phyloP scores from a whole-genome alignment of 1,140 invertebrate species.

The Ceratosolen fusciceps region DNA sequence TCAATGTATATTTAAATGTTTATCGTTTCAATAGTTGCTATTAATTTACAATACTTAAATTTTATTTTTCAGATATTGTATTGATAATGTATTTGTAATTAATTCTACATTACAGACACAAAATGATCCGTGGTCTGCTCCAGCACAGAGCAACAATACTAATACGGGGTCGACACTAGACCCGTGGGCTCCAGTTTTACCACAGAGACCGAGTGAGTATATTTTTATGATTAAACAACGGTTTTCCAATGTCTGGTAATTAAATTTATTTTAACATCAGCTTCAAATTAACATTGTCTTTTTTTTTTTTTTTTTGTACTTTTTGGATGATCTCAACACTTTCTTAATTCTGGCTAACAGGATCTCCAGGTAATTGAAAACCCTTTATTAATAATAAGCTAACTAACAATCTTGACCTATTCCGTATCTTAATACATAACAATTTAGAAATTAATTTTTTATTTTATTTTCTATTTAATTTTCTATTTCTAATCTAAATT shows the following conservation, averaged over 20 bases:
- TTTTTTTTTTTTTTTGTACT: slow-evolving; percentile 47
- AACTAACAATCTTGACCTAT: too few species aligned
- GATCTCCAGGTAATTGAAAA: slow-evolving; percentile 55
- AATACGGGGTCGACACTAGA: slow-evolving; percentile 60
- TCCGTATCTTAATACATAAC: too few species aligned
- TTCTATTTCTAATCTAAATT: too few species aligned
- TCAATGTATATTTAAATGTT: too few species aligned
- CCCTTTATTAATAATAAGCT: slow-evolving; percentile 31
- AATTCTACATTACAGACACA: slow-evolving; percentile 63
- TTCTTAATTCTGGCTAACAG: slow-evolving; percentile 54
- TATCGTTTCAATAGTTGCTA: too few species aligned
- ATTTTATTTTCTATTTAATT: slow-evolving; percentile 21
- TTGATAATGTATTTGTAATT: too few species aligned
- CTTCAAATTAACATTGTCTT: slow-evolving; percentile 45
- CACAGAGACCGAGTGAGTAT: slow-evolving; percentile 62
- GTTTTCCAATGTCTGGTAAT: not conserved
- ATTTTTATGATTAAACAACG: not conserved
- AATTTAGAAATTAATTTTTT: too few species aligned
- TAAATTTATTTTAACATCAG: not conserved
- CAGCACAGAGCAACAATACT: slow-evolving; percentile 63
- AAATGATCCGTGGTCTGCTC: slow-evolving; percentile 74
- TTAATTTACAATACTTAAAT: too few species aligned
- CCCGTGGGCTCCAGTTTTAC: slow-evolving; percentile 74
- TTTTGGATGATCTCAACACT: slow-evolving; percentile 50
- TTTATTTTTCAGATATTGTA: too few species aligned